These are phyloP conservation scores for Folsomia candida DNA, from an alignment of 2,888 invertebrate genomes.

Conservation along the genomic window DNA sequence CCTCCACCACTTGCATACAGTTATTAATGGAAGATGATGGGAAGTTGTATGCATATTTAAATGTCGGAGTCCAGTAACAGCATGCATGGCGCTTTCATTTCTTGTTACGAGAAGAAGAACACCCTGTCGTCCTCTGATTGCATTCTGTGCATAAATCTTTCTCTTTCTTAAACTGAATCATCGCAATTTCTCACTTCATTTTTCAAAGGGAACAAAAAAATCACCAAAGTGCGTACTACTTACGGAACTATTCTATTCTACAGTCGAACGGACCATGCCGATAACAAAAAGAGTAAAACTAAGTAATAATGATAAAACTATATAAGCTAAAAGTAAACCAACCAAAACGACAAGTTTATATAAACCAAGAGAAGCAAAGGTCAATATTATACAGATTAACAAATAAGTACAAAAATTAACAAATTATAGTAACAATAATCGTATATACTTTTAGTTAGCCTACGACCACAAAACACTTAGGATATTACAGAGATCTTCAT, in stretches of 20 bases:
- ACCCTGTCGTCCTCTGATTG: neutral
- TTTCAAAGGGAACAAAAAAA: neutral
- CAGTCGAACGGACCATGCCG: neutral
- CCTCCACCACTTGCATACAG: too few relatives aligned
- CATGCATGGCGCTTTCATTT: too few relatives aligned
- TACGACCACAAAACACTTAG: neutral
- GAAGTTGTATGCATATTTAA: neutral
- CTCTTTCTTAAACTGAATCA: neutral
- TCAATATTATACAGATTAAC: neutral
- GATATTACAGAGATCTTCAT: neutral
- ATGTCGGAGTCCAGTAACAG: neutral
- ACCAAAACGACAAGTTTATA: neutral
- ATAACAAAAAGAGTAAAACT: neutral
- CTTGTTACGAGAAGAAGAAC: too few relatives aligned
- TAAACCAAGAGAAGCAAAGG: neutral
- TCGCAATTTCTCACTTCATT: neutral
- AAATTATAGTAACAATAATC: neutral
- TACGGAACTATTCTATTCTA: too few relatives aligned
- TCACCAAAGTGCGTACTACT: too few relatives aligned
- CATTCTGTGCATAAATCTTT: neutral
- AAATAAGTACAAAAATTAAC: slow-evolving; percentile 1
- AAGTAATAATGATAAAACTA: slow-evolving; percentile 2
- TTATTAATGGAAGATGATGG: neutral
- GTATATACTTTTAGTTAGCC: neutral
- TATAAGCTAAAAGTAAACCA: neutral